Evolutionary conservation across 2,888 invertebrate genomes (phyloP), one percentile per base, ranked within the genome.

Genomic region (Orgyia antiqua): DNA sequence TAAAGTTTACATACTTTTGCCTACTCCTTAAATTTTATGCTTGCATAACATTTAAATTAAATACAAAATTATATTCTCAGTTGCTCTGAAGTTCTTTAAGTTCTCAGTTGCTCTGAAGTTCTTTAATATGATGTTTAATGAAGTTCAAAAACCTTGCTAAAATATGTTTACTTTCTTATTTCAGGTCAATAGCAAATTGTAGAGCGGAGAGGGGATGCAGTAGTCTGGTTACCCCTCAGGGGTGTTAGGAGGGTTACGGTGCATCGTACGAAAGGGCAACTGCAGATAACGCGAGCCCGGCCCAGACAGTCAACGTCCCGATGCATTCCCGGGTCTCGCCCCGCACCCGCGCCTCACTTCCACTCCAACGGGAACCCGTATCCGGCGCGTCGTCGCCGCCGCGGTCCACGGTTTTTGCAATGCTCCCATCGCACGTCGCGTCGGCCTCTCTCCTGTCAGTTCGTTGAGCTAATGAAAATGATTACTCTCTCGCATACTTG

Each of bases 261-360:
- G 82, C 83, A 84, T 78, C 78, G 82, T 75, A 78, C 78, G 70
- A 80, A 83, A 86, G 86, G 87, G 86, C 83, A 80, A 86, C 78
- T 84, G 84, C 84, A 83, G 84, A 86, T 83, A 83, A 76, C 76
- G 70, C 76, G 68, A 64, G 72, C 77, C 63, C 68, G 70, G 64
- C 71, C 79, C 83, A 84, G 84, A 86, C 84, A 84, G 84, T 84
- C 84, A 84, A 84, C 72, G 83, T 79, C 82, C 83, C 80, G 75
- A 75, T 80, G 79, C 79, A 76, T 68, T 72, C 72, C 69, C 68
- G 61, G 49, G 53, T 54, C 58, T 49, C 46, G 53, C 51, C 48
- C 46, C 38, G 4, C 41, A 17, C 38, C 42, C 51, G 31, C 42
- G 42, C 54, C 39, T 37, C 42, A 29, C 39, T 41, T 50, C 48